These are phyloP conservation scores for Herminia tarsipennalis DNA, from an alignment of 2,888 invertebrate species.

Conservation along the genomic window DNA sequence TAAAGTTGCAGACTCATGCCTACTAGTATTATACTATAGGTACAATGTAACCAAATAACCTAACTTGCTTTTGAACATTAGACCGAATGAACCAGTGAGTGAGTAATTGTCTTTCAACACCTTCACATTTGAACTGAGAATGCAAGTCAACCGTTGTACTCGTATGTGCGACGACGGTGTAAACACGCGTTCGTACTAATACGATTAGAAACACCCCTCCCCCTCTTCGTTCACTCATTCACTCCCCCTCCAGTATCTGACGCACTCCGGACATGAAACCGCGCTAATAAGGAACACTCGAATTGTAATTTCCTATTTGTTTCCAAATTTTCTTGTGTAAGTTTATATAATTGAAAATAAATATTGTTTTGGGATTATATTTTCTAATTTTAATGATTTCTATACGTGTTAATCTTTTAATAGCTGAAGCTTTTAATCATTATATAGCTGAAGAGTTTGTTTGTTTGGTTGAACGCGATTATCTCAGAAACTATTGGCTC, in stretches of 20 bases:
- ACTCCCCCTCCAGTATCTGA: conserved; percentile 15
- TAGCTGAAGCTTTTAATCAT: background rate
- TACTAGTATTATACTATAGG: too few species aligned
- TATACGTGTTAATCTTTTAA: background rate
- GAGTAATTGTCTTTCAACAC: conserved; percentile 44
- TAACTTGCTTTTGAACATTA: conserved; percentile 34
- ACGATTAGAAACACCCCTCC: conserved; percentile 40
- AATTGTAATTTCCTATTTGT: conserved; percentile 57
- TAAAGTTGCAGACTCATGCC: too few species aligned
- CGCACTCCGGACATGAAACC: conserved; percentile 49
- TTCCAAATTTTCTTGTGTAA: conserved; percentile 50
- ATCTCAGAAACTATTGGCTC: too few species aligned
- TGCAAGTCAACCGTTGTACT: conserved; percentile 52
- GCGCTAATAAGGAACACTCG: conserved; percentile 61
- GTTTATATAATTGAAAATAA: too few species aligned
- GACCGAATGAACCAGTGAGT: conserved; percentile 37
- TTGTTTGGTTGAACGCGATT: too few species aligned
- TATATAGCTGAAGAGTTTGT: background rate
- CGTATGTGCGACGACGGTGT: conserved; percentile 44
- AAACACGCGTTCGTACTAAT: conserved; percentile 52
- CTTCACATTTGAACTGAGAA: conserved; percentile 45
- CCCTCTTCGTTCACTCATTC: conserved; percentile 16
- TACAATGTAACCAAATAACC: conserved; percentile 22
- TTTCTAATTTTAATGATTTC: conserved; percentile 26
- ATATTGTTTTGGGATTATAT: conserved; percentile 33